phyloP scores from a whole-genome alignment of 2,797 vertebrate species.

The Halcyon chelicuti region DNA sequence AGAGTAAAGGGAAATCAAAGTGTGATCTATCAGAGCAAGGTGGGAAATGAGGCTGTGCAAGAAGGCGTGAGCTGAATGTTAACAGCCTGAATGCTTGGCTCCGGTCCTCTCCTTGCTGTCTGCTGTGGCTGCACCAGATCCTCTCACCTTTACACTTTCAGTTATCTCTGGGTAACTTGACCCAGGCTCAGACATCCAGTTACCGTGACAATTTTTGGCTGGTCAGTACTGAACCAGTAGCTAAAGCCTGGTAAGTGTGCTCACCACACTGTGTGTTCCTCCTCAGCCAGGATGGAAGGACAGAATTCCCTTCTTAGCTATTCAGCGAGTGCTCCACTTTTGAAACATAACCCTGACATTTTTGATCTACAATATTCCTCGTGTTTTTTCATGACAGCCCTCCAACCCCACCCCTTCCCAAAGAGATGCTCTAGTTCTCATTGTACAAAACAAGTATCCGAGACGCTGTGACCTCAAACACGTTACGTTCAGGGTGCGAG shows the following conservation, averaged over 20 bases:
- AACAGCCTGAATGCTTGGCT: not conserved
- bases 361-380: not conserved
- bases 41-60: not conserved
- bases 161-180: not conserved
- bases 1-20: not conserved
- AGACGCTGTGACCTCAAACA: not conserved
- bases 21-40: not conserved
- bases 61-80: not conserved
- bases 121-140: not conserved
- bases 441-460: not conserved
- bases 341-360: not conserved
- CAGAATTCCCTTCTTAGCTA: not conserved
- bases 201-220: not conserved
- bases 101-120: not conserved
- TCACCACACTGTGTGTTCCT: rapidly evolving
- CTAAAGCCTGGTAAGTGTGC: not conserved
- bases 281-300: rapidly evolving
- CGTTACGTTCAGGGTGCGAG: not conserved
- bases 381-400: not conserved
- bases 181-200: not conserved
- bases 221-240: not conserved
- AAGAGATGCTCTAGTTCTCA: not conserved
- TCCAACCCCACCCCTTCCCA: not conserved
- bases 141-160: not conserved
- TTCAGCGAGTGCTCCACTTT: not conserved